These are phyloP conservation scores for Pangasius mekongensis DNA, from an alignment of 2,797 vertebrate species.

Conservation along the genomic window DNA sequence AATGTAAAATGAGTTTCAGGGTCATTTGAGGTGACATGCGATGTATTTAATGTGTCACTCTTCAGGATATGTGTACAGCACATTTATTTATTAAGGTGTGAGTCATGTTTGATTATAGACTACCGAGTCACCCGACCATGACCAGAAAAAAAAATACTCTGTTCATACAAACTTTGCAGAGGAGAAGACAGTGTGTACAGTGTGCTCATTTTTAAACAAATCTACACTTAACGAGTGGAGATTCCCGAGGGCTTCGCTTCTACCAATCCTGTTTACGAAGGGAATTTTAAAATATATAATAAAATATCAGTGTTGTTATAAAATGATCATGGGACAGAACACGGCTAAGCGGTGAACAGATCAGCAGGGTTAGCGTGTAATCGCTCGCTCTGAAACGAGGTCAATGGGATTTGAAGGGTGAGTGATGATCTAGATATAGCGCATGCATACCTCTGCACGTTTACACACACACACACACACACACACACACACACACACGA, in stretches of 20 bases:
- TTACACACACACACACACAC: slow-evolving; percentile 18
- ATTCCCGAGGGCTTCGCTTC: not conserved
- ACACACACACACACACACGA: slow-evolving; percentile 20
- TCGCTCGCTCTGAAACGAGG: slow-evolving; percentile 44
- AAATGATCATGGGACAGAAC: not conserved
- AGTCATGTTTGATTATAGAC: not conserved
- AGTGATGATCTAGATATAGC: slow-evolving; percentile 59
- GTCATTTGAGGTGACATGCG: not conserved
- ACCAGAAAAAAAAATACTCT: not conserved
- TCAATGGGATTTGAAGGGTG: slow-evolving; percentile 57
- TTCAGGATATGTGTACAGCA: not conserved
- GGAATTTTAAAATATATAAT: not conserved
- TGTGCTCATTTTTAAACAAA: not conserved
- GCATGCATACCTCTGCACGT: slow-evolving; percentile 55
- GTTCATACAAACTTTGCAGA: not conserved
- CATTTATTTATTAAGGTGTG: not conserved
- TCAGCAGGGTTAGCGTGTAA: not conserved
- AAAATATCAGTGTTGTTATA: not conserved
- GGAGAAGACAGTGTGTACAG: not conserved
- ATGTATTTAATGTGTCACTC: not conserved
- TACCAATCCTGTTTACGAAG: not conserved
- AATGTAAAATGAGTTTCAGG: not conserved
- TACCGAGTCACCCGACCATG: too few relatives aligned
- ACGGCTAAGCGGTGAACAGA: slow-evolving; percentile 1
- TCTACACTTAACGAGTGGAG: not conserved